Base-by-base conservation (phyloP, 1,140 invertebrate genomes). In the Orchesella cincta region DNA sequence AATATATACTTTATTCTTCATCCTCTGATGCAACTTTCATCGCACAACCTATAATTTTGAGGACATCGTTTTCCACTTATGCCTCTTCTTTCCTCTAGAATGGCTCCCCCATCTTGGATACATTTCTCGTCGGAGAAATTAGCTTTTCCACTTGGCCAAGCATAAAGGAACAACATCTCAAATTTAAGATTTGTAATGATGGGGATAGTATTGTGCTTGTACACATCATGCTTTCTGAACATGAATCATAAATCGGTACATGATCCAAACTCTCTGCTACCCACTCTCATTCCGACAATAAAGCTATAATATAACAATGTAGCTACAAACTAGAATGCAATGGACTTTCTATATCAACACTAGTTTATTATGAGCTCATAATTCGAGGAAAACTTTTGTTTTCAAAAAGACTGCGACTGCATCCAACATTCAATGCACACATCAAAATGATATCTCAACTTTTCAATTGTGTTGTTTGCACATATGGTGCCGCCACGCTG, bases 141-240 rank as follows among this genome's bases (percentile, higher is more conserved):
- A 67, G 62, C 28, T 67, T 67, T 67, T 67, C 62, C 62, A 67
- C 62, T 67, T 33, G 62, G 62, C 62, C 62, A 67, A 67, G 62
- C 62, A 23, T 67, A 67, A 67, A 67, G 5, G 5, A 33, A 46
- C 39, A 46, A 46, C 39, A 46, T 12, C 20, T 12, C 39, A 46
- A 46, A 46, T 46, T 46, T 46, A 46, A 46, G 39, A 46, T 46
- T 46, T 46, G 20, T n/a, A n/a, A n/a, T n/a, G n/a, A n/a, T n/a
- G n/a, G n/a, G n/a, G n/a, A n/a, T n/a, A n/a, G n/a, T n/a, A n/a
- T n/a, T n/a, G 39, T 8, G 39, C 8, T 20, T 46, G 39, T 46
- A 8, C 8, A 20, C 8, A 12, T 20, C 39, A 20, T 12, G 20
- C 39, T 20, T 20, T 20, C 8, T 46, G 8, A 20, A 12, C 20